Evolutionary conservation across 2,888 invertebrate species (phyloP), one percentile per base, ranked within the genome.

Genomic region (Perdita meconis): DNA sequence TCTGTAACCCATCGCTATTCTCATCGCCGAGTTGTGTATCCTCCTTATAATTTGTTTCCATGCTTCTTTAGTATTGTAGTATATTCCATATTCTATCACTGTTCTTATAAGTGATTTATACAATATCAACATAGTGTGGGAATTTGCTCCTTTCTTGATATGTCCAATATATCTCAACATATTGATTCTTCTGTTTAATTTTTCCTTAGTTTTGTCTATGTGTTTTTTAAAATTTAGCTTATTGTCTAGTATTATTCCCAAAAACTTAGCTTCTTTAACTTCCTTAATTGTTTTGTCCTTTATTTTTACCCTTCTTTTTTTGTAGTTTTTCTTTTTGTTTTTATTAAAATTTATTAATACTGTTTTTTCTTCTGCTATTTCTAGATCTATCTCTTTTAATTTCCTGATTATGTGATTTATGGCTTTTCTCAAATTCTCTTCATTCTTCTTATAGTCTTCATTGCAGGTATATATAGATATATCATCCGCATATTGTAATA

Each of bases 21-120:
- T n/a, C n/a, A n/a, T n/a, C n/a, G n/a, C n/a, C n/a, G n/a, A n/a
- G n/a, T n/a, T n/a, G n/a, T 30, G 30, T 4, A 30, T 30, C 6
- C 6, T 30, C 6, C 30, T 30, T 4, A 30, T 30, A 6, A 30
- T 2, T 6, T 30, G 30, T 30, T 30, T 4, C 6, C 6, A 6
- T 30, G n/a, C n/a, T n/a, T n/a, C n/a, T n/a, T n/a, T n/a, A n/a
- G n/a, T n/a, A n/a, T n/a, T n/a, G n/a, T n/a, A n/a, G n/a, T n/a
- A n/a, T n/a, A n/a, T n/a, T 0, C 53, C 64, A 24, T 64, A 64
- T 40, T 64, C 40, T 1, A 64, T 53, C 0, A 38, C 36, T 0
- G 64, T 53, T 12, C 53, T 40, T 1, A 64, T 3, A 2, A 64
- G 6, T 0, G 16, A 3, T 16, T 16, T 64, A 8, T 38, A 53